Conservation (phyloP, 2,113 vertebrate species). For the Mungos mungo region DNA sequence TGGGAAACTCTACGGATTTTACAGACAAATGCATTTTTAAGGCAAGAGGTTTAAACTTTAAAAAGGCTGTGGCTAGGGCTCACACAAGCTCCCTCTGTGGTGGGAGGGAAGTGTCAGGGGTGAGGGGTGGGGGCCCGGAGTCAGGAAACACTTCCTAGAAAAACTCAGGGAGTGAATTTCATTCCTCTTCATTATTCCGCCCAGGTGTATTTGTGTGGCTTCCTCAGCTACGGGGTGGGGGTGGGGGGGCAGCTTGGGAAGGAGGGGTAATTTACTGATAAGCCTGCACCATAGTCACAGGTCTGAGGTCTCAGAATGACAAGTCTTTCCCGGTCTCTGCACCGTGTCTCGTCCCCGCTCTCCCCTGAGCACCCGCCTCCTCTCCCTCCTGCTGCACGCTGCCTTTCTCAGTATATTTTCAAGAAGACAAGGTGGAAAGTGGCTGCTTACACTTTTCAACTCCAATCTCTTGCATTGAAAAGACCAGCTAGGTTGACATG, state of each 20-base stretch:
- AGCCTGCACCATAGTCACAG: neutral
- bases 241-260: too few species aligned
- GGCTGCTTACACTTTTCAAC: neutral
- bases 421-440: neutral
- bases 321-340: neutral
- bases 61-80: neutral
- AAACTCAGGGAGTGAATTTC: neutral
- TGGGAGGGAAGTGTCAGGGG: neutral
- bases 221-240: neutral
- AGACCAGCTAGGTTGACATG: neutral
- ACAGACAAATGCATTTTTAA: neutral
- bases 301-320: neutral
- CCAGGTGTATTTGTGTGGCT: neutral
- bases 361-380: too few species aligned
- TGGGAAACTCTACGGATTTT: neutral
- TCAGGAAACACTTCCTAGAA: neutral
- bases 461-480: neutral
- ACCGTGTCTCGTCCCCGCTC: too few species aligned
- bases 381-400: neutral
- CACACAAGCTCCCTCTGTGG: neutral
- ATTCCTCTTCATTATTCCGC: neutral
- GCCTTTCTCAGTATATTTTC: neutral
- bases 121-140: rapidly evolving
- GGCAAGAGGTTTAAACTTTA: neutral
- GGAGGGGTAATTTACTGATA: neutral